Percentiles rank a stretch among this genome's conserved stretches.
Conservation (phyloP, 2,888 invertebrate species). For the Lomographa bimaculata region DNA sequence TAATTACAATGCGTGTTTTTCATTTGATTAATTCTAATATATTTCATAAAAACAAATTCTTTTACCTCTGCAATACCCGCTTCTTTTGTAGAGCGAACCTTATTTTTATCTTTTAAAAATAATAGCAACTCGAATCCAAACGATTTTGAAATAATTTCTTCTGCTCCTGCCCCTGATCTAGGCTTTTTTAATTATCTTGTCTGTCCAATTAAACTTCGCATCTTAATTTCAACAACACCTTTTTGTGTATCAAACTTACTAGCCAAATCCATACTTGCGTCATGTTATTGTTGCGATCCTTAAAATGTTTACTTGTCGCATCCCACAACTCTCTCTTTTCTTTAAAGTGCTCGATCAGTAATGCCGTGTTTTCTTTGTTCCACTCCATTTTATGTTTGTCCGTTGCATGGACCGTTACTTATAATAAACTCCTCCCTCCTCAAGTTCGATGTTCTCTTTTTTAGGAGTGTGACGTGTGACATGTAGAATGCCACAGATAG, state of each 20-base stretch:
- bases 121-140: constrained; percentile 14
- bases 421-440: too few species aligned
- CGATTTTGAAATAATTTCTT: constrained; percentile 8
- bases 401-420: too few species aligned
- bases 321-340: constrained; percentile 14
- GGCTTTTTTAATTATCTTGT: constrained; percentile 14
- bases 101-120: constrained; percentile 9
- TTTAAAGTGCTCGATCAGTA: constrained; percentile 10
- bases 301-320: constrained; percentile 10
- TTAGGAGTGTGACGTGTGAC: too few species aligned
- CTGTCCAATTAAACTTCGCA: constrained; percentile 17
- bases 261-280: constrained; percentile 13
- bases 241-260: constrained; percentile 9
- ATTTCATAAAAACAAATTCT: constrained; percentile 5
- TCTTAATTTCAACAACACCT: constrained; percentile 11
- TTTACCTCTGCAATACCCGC: constrained; percentile 10
- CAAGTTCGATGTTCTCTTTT: too few species aligned
- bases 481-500: too few species aligned
- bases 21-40: background rate
- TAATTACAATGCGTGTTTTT: constrained; percentile 1
- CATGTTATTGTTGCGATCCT: constrained; percentile 10
- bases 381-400: constrained; percentile 10
- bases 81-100: background rate
- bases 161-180: constrained; percentile 14
- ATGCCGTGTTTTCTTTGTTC: constrained; percentile 11